Evolutionary conservation across 2,888 invertebrate genomes (phyloP).

Genomic region (Eupeodes luniger): DNA sequence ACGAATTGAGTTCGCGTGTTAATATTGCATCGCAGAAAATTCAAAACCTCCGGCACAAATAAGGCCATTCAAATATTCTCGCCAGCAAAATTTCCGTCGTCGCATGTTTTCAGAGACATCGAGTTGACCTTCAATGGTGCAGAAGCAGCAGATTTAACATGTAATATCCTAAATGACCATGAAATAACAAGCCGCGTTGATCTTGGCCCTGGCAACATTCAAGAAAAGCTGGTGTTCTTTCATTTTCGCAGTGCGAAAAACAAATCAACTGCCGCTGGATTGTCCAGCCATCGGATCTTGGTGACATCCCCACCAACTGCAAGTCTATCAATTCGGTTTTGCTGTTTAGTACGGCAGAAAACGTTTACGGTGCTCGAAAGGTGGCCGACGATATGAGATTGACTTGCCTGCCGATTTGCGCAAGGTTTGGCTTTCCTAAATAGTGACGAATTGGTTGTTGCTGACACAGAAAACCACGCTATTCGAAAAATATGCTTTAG

Average conservation of each 20-base stretch:
- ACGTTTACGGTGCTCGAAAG: constrained; percentile 88
- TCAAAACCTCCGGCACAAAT: constrained; percentile 89
- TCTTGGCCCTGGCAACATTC: constrained; percentile 80
- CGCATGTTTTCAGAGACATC: constrained; percentile 84
- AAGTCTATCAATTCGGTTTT: constrained; percentile 91
- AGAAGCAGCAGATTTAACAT: background rate
- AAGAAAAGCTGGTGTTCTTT: constrained; percentile 93
- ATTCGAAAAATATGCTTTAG: constrained; percentile 91
- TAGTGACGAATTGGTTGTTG: constrained; percentile 89
- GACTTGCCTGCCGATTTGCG: no score
- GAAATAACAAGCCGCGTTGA: constrained; percentile 77
- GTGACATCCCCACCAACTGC: constrained; percentile 87
- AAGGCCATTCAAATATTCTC: constrained; percentile 93
- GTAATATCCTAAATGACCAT: constrained; percentile 63
- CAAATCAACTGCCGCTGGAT: constrained; percentile 78
- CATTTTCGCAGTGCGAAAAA: constrained; percentile 86
- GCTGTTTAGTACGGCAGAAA: constrained; percentile 92
- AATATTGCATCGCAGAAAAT: constrained; percentile 88
- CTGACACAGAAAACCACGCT: constrained; percentile 96
- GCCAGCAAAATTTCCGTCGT: constrained; percentile 93
- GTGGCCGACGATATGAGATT: constrained; percentile 83
- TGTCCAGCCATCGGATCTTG: constrained; percentile 85
- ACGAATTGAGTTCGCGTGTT: constrained; percentile 88
- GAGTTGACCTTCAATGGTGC: constrained; percentile 80
- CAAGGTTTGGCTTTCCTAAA: constrained; percentile 92